Conservation (phyloP, 2,113 vertebrate genomes). For the Nansenia antarctica region DNA sequence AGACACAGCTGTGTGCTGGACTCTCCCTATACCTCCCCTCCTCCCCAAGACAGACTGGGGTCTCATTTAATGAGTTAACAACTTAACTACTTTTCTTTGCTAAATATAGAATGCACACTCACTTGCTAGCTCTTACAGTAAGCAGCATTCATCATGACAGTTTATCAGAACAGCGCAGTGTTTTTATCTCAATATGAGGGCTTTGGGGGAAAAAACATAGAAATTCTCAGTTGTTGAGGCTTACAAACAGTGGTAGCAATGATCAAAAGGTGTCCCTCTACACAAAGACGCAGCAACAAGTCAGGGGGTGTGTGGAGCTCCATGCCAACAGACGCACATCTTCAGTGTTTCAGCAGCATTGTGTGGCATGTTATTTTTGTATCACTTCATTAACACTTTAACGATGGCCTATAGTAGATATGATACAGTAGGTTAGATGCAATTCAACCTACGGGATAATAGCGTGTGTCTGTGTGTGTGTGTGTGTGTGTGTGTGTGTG, state of each 20-base stretch:
- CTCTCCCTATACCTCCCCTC: background rate
- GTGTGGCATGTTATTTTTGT: background rate
- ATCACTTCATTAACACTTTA: no score
- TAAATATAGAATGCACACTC: constrained; percentile 23
- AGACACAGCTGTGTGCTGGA: background rate
- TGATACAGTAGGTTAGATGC: no score
- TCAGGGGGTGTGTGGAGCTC: background rate
- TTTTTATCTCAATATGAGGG: background rate
- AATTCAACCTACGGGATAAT: background rate
- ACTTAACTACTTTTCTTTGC: constrained; percentile 7
- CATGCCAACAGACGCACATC: background rate
- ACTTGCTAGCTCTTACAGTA: background rate
- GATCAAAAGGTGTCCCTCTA: background rate
- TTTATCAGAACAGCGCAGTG: background rate
- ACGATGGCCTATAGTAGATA: no score
- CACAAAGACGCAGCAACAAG: background rate
- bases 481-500: constrained; percentile 14
- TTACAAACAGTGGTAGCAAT: background rate
- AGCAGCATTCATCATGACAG: background rate
- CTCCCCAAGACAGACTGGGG: background rate
- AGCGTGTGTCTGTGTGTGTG: background rate
- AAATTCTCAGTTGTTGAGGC: background rate
- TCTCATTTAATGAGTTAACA: constrained; percentile 14
- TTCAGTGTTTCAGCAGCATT: background rate
- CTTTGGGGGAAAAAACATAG: background rate